Evolutionary conservation across 2,797 vertebrate genomes (phyloP), one percentile per base, ranked within the genome.

Genomic region (Antennarius maculatus): DNA sequence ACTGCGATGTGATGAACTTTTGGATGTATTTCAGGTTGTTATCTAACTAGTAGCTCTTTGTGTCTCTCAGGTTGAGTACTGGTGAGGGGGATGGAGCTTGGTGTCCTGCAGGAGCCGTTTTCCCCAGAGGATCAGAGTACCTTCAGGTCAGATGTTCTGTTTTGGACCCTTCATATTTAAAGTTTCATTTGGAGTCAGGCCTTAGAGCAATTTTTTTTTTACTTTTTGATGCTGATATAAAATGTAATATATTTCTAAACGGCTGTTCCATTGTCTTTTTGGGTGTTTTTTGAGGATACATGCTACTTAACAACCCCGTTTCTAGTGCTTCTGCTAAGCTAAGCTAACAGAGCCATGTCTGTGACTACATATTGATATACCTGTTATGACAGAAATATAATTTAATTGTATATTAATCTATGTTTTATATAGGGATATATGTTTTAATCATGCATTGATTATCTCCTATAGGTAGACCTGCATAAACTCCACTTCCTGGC

Each of bases 31-130:
- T 39, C 10, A 39, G 37, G 37, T 54, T 64, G 52, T 54, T 39
- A 50, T 66, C 16, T 9, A 43, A 56, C 37, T 45, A 50, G 37
- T 46, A 54, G 11, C 4, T 28, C 53, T 61, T 2, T 58, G n/a
- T 75, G 50, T 69, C 60, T 10, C 18, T 29, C 78, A 98, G 96
- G 88, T 77, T 98, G 82, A 96, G 94, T 34, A 95, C 93, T 34
- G 96, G 93, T 0, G 95, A 95, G 0, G 97, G 97, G 0, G 97
- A 98, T 5, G 97, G 97, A 3, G 97, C 97, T 0, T 98, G 97
- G 97, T 98, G 97, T 75, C 96, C 97, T 0, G 92, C 92, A 17
- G 95, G 93, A 39, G 83, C 95, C 0, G 97, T 98, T 49, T 97
- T 92, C 43, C 96, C 96, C 9, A 91, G 86, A 2, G 95, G 93